phyloP scores from a whole-genome alignment of 2,113 vertebrate genomes.

The Monarcha castaneiventris region DNA sequence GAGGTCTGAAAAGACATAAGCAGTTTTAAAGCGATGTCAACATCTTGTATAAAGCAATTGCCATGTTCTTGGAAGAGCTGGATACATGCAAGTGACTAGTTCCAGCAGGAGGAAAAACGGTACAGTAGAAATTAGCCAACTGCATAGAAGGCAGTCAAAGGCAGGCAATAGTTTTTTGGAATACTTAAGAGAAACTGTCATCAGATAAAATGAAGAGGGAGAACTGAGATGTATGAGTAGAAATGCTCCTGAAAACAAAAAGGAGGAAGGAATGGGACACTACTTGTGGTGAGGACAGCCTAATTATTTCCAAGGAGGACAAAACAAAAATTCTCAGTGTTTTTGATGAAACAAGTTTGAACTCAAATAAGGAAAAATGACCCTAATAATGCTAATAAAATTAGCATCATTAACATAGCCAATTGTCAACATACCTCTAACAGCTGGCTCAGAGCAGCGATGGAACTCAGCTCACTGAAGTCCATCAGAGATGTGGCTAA shows the following conservation, averaged over 20 bases:
- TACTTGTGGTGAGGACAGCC: not conserved
- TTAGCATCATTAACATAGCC: not conserved
- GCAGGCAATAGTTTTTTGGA: not conserved
- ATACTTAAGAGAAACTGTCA: not conserved
- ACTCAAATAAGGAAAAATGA: not conserved
- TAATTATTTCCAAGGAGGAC: not conserved
- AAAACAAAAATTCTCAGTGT: not conserved
- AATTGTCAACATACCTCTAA: conserved; percentile 82
- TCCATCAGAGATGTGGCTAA: conserved; percentile 91
- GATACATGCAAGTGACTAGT: not conserved
- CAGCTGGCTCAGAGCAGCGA: conserved; percentile 94
- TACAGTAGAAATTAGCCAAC: not conserved
- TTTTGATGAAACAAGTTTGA: not conserved
- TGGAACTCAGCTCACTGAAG: conserved; percentile 94
- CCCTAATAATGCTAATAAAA: not conserved
- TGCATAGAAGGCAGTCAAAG: not conserved
- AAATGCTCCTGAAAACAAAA: not conserved
- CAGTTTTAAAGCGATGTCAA: not conserved
- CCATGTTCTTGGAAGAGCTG: not conserved
- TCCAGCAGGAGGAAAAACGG: not conserved
- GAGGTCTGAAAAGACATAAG: not conserved
- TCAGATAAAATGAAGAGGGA: not conserved
- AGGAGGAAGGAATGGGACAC: not conserved
- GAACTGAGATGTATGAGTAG: not conserved
- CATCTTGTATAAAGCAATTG: not conserved